phyloP scores from a whole-genome alignment of 2,113 vertebrate species.

The Hippocampus comes region DNA sequence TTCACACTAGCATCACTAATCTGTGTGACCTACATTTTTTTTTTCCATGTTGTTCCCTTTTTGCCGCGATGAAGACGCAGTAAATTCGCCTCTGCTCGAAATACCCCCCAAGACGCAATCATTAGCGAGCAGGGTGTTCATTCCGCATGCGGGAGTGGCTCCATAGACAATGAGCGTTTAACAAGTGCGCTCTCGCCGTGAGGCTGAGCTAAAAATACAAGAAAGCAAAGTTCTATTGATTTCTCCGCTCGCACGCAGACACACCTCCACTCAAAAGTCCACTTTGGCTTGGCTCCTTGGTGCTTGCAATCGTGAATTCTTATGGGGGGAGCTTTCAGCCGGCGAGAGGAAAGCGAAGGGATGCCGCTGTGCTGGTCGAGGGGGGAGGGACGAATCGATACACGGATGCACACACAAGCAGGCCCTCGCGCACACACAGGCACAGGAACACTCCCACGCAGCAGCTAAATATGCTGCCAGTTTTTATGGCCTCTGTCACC shows the following conservation, averaged over 20 bases:
- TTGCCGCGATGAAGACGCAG: background rate
- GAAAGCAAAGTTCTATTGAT: conserved; percentile 26
- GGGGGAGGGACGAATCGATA: conserved; percentile 62
- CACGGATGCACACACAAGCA: background rate
- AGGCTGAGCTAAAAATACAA: conserved; percentile 44
- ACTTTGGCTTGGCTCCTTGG: conserved; percentile 34
- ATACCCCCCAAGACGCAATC: background rate
- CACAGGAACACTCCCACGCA: conserved; percentile 55
- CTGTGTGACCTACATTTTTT: background rate
- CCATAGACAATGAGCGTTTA: background rate
- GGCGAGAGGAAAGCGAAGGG: conserved; percentile 33
- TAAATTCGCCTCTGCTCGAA: background rate
- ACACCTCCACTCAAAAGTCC: conserved; percentile 28
- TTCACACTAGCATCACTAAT: background rate
- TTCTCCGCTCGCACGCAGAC: conserved; percentile 7
- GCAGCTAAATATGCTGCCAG: conserved; percentile 36
- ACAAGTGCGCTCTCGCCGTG: conserved; percentile 10
- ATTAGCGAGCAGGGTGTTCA: background rate
- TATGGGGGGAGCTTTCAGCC: conserved; percentile 38
- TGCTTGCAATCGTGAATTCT: conserved; percentile 23
- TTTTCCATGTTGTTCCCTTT: conserved; percentile 18
- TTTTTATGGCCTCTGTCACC: conserved; percentile 48
- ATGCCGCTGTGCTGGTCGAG: conserved; percentile 38
- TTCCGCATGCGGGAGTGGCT: background rate
- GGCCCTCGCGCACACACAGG: conserved; percentile 8